phyloP scores from a whole-genome alignment of 2,797 vertebrate genomes.

The Chrosomus eos region DNA sequence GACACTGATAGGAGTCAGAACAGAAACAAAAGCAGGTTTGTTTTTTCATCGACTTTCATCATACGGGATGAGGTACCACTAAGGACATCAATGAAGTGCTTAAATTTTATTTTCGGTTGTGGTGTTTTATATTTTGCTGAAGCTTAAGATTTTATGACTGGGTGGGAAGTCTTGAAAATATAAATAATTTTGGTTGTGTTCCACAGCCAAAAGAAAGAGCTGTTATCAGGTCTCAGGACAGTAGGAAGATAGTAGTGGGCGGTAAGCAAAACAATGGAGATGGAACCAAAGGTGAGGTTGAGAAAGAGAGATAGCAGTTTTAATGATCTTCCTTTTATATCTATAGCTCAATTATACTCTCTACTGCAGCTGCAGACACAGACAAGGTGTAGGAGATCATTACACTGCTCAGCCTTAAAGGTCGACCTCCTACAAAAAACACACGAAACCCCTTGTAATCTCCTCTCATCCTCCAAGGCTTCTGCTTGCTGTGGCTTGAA shows the following conservation, averaged over 20 bases:
- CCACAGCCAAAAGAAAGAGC: background rate
- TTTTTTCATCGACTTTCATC: background rate
- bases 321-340: slow-evolving; percentile 43
- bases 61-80: background rate
- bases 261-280: slow-evolving; percentile 1
- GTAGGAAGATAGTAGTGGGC: background rate
- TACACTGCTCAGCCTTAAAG: slow-evolving; percentile 10
- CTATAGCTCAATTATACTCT: slow-evolving; percentile 40
- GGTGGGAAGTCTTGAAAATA: background rate
- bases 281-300: background rate
- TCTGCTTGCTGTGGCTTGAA: slow-evolving; percentile 14
- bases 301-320: slow-evolving; percentile 14
- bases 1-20: too few relatives aligned
- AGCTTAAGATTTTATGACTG: slow-evolving; percentile 10
- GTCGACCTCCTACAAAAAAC: slow-evolving; percentile 26
- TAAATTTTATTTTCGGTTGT: background rate
- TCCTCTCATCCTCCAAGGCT: slow-evolving; percentile 17
- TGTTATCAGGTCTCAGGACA: background rate
- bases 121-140: background rate
- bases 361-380: slow-evolving; percentile 16
- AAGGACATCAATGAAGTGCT: background rate
- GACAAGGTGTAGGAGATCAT: slow-evolving; percentile 46
- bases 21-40: background rate
- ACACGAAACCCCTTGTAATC: slow-evolving; percentile 38
- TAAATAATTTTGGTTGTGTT: background rate